Percentiles rank a stretch among this genome's conserved stretches.
Evolutionary conservation across 2,113 vertebrate genomes (phyloP).

Genomic region (Amblyornis subalaris): DNA sequence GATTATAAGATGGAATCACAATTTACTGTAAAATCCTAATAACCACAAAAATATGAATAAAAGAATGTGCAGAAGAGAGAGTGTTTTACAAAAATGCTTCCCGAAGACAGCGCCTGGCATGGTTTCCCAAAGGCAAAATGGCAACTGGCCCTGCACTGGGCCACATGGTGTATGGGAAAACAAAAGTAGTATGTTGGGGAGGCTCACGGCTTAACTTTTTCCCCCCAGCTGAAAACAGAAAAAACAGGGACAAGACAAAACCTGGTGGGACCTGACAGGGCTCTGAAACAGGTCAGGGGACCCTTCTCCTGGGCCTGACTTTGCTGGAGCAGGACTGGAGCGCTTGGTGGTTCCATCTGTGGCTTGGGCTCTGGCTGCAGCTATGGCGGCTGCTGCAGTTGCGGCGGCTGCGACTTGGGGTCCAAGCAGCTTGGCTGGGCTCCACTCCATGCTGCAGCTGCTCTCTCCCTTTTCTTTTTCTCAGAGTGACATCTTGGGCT

Average conservation of each 20-base stretch:
- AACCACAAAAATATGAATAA: background rate
- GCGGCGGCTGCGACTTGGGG: background rate
- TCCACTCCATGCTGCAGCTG: rapidly evolving
- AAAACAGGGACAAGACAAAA: background rate
- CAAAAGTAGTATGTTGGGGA: background rate
- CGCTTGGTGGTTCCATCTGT: background rate
- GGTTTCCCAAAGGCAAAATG: background rate
- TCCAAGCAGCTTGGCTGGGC: background rate
- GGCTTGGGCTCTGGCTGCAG: background rate
- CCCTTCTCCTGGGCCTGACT: background rate
- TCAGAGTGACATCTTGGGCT: background rate
- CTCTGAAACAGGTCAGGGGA: background rate
- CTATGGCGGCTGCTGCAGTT: background rate
- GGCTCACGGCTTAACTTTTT: background rate
- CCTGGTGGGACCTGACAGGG: background rate
- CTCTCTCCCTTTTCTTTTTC: background rate
- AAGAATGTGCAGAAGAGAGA: background rate
- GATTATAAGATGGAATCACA: background rate
- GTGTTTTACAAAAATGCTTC: background rate
- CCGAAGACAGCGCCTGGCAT: background rate
- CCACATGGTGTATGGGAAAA: background rate
- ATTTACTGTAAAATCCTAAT: background rate
- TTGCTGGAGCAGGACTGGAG: background rate
- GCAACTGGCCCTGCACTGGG: background rate
- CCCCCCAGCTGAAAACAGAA: background rate